phyloP scores from a whole-genome alignment of 64 coral and sea anemone species.

The Pocillopora damicornis region DNA sequence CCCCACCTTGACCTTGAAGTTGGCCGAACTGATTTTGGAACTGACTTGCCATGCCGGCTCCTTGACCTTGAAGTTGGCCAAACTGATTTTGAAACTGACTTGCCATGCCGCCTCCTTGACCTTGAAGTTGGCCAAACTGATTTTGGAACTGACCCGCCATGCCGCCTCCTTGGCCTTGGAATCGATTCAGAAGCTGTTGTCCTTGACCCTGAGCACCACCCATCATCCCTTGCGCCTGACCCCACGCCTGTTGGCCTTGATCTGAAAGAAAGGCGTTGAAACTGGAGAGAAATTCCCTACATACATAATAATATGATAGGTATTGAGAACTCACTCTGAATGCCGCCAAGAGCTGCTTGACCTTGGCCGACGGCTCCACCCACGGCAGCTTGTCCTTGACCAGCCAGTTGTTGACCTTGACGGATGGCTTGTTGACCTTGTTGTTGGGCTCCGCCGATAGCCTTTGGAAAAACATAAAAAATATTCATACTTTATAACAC shows the following conservation, averaged over 20 bases:
- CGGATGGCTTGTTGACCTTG: slow-evolving; percentile 44
- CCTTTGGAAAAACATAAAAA: slow-evolving; percentile 1
- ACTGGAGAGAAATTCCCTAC: not conserved
- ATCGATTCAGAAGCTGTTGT: slow-evolving; percentile 10
- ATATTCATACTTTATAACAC: no score
- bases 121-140: slow-evolving; percentile 31
- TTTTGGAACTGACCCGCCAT: slow-evolving; percentile 36
- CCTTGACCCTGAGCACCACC: slow-evolving; percentile 62
- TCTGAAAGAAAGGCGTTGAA: not conserved
- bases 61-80: slow-evolving; percentile 55
- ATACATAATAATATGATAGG: no score
- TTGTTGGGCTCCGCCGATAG: slow-evolving; percentile 33
- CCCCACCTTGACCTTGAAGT: slow-evolving; percentile 25
- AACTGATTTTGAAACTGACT: slow-evolving; percentile 49
- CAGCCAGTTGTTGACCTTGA: slow-evolving; percentile 50
- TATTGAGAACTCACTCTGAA: slow-evolving; percentile 28
- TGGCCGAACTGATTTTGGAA: not conserved
- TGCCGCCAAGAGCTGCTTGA: slow-evolving; percentile 58
- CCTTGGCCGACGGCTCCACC: slow-evolving; percentile 52
- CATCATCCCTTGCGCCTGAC: slow-evolving; percentile 52
- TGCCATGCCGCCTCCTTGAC: slow-evolving; percentile 51
- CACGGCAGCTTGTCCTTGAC: slow-evolving; percentile 35
- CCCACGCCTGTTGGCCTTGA: slow-evolving; percentile 39
- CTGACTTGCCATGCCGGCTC: slow-evolving; percentile 46
- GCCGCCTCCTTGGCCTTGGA: slow-evolving; percentile 30